phyloP scores from a whole-genome alignment of 2,113 vertebrate species.

The Albula goreensis region DNA sequence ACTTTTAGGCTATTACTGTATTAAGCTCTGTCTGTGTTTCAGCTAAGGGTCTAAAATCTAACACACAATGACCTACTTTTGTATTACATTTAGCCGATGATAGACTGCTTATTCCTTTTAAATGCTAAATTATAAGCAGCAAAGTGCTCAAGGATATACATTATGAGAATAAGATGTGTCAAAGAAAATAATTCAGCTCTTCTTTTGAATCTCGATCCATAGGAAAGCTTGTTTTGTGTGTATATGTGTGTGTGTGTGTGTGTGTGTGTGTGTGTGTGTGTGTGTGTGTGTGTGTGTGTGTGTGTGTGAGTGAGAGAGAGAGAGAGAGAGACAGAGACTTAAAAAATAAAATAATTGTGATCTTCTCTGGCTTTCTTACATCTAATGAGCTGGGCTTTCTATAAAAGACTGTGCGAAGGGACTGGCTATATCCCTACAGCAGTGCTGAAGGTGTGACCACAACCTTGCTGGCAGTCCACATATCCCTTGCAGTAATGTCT shows the following conservation, averaged over 20 bases:
- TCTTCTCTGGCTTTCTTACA: conserved; percentile 33
- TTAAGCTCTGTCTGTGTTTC: not conserved
- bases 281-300: conserved; percentile 6
- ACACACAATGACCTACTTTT: conserved; percentile 17
- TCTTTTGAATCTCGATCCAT: too few relatives aligned
- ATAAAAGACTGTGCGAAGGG: conserved; percentile 34
- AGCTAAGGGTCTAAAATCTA: conserved; percentile 11
- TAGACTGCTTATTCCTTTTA: not conserved
- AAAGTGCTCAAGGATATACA: too few relatives aligned
- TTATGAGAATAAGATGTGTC: conserved; percentile 4
- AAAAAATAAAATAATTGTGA: conserved; percentile 28
- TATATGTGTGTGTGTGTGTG: not conserved
- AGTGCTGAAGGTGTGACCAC: too few relatives aligned
- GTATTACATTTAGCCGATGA: conserved; percentile 10
- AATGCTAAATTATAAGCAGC: conserved; percentile 15
- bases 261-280: conserved; percentile 4
- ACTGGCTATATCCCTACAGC: too few relatives aligned
- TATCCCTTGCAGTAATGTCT: too few relatives aligned
- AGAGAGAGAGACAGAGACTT: not conserved
- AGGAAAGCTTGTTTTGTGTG: not conserved
- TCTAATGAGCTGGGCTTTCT: conserved; percentile 43
- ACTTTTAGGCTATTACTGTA: not conserved
- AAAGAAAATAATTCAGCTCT: too few relatives aligned
- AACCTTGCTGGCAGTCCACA: too few relatives aligned
- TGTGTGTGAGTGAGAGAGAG: too few relatives aligned